Evolutionary conservation across 2,797 vertebrate species (phyloP).

Genomic region (Eremophila alpestris): DNA sequence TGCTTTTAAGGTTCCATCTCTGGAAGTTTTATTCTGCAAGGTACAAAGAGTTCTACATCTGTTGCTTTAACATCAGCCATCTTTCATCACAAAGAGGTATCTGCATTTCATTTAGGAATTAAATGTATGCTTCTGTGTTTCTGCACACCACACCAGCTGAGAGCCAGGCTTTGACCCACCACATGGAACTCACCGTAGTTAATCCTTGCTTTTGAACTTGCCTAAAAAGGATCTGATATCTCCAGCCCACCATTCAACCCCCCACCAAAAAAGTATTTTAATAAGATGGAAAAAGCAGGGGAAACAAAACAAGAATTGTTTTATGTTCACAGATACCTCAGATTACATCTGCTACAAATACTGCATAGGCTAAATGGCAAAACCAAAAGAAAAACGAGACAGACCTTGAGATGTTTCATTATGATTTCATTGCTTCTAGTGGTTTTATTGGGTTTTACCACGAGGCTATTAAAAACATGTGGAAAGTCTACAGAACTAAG

Average conservation of each 20-base stretch:
- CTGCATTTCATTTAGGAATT: neutral
- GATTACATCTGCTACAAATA: constrained; percentile 49
- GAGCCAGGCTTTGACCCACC: neutral
- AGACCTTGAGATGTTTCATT: constrained; percentile 62
- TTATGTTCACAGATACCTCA: constrained; percentile 60
- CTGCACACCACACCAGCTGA: neutral
- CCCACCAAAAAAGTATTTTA: neutral
- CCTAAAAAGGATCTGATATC: neutral
- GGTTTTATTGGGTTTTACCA: constrained; percentile 59
- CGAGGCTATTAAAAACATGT: constrained; percentile 54
- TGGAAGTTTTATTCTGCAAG: neutral
- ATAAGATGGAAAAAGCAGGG: constrained; percentile 54
- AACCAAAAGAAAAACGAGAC: constrained; percentile 57
- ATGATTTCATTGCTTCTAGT: constrained; percentile 62
- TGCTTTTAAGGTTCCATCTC: neutral
- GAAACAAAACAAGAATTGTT: constrained; percentile 54
- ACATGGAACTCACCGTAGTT: neutral
- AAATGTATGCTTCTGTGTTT: neutral
- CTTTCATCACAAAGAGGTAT: neutral
- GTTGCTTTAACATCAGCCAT: neutral
- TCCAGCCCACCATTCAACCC: neutral
- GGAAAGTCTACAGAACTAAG: constrained; percentile 32
- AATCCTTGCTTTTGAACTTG: constrained; percentile 7
- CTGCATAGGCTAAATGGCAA: constrained; percentile 26
- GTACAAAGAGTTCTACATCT: neutral